Conservation (phyloP, 2,888 invertebrate genomes). For the Lagria hirta region DNA sequence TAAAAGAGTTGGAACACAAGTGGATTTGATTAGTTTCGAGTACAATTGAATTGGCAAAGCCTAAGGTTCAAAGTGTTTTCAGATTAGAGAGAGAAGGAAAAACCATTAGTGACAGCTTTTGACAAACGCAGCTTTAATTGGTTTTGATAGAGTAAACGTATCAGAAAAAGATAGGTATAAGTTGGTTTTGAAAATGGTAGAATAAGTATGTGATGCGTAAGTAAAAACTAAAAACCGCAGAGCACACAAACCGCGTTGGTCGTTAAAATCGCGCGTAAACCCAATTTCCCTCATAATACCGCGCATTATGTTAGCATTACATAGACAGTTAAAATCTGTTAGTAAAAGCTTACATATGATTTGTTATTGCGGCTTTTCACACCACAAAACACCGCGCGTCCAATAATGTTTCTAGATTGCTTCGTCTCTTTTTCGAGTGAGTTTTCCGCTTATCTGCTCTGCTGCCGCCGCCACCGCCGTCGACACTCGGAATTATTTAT, state of each 20-base stretch:
- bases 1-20: too few species aligned
- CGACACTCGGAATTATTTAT: slow-evolving; percentile 13
- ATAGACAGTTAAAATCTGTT: slow-evolving; percentile 55
- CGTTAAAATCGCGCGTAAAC: slow-evolving; percentile 52
- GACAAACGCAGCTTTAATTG: too few species aligned
- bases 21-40: too few species aligned
- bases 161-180: too few species aligned
- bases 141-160: too few species aligned
- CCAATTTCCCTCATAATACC: slow-evolving; percentile 54
- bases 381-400: slow-evolving; percentile 48
- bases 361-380: slow-evolving; percentile 53
- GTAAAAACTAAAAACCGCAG: slow-evolving; percentile 46
- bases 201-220: slow-evolving; percentile 37
- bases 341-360: slow-evolving; percentile 55
- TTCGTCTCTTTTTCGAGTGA: slow-evolving; percentile 3
- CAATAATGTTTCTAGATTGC: slow-evolving; percentile 37
- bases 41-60: too few species aligned
- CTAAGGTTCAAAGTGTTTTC: too few species aligned
- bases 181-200: too few species aligned
- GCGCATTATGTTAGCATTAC: slow-evolving; percentile 54
- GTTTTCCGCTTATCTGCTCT: too few species aligned
- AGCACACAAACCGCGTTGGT: slow-evolving; percentile 49
- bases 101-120: too few species aligned
- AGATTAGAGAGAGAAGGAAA: too few species aligned
- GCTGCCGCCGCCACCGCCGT: too few species aligned